A percentile compares a stretch with the other conserved stretches of the same genome.
Conservation (phyloP, 2,888 invertebrate species). For the Erebia palarica region DNA sequence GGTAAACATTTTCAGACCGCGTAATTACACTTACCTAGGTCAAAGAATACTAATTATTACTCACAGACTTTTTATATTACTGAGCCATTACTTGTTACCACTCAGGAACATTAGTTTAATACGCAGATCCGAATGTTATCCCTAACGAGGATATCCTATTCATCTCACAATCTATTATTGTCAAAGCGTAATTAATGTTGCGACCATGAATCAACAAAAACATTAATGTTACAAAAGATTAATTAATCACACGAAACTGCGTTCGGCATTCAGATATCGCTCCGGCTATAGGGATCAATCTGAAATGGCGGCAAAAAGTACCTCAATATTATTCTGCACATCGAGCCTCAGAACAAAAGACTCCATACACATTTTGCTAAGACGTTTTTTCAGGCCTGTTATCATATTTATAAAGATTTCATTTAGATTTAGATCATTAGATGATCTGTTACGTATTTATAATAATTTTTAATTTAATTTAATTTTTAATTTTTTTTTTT, state of each 20-base stretch:
- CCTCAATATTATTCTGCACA: too few relatives aligned
- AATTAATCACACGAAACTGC: neutral
- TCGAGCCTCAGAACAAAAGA: neutral
- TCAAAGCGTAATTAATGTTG: constrained; percentile 1
- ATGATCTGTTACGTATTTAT: too few relatives aligned
- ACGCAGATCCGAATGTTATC: too few relatives aligned
- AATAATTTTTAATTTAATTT: too few relatives aligned
- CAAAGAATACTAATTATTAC: too few relatives aligned
- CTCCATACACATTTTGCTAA: neutral
- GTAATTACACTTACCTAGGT: too few relatives aligned
- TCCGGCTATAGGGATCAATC: neutral
- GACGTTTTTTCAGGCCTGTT: neutral
- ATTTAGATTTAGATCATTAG: neutral
- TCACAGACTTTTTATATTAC: too few relatives aligned
- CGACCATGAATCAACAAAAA: constrained; percentile 1
- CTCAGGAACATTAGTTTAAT: too few relatives aligned
- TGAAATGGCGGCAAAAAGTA: constrained; percentile 2
- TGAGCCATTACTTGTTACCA: too few relatives aligned
- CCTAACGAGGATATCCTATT: neutral
- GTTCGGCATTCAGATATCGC: neutral
- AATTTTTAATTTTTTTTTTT: too few relatives aligned
- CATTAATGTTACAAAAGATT: constrained; percentile 12
- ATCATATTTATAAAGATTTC: neutral
- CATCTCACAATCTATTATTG: constrained; percentile 13
- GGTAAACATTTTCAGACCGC: too few relatives aligned